These are phyloP conservation scores for Ceyx margarethae DNA, from an alignment of 2,113 vertebrate genomes.

Conservation along the genomic window DNA sequence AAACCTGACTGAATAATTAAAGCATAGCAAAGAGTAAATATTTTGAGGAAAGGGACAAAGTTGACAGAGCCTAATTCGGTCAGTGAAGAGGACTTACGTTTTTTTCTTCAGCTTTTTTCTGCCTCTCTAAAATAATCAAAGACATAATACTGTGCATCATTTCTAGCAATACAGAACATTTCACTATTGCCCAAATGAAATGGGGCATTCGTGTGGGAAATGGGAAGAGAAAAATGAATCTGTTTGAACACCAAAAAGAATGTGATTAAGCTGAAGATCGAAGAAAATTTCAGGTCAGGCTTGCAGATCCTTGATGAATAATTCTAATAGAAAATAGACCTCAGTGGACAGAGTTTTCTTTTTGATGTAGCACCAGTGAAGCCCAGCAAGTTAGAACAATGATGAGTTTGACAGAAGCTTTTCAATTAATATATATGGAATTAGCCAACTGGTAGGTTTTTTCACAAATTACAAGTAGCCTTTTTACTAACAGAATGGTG, in stretches of 20 bases:
- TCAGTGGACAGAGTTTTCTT: neutral
- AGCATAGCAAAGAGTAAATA: constrained; percentile 7
- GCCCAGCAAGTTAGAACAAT: neutral
- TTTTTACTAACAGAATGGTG: neutral
- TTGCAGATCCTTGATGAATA: constrained; percentile 14
- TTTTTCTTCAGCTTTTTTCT: neutral
- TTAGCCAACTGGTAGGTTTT: neutral
- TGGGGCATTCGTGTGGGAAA: neutral
- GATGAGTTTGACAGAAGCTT: neutral
- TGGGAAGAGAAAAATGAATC: neutral
- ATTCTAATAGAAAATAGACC: neutral
- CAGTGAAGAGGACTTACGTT: neutral
- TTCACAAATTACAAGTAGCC: neutral
- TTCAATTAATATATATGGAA: neutral
- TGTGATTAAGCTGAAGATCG: neutral
- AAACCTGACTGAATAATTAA: neutral
- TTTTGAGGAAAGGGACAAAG: constrained; percentile 10
- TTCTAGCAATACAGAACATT: neutral
- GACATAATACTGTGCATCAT: neutral
- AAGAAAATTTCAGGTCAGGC: neutral
- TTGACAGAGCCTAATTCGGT: neutral
- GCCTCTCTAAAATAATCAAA: neutral
- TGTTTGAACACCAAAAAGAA: neutral
- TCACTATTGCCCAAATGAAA: neutral
- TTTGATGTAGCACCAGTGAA: neutral